Evolutionary conservation across 1,140 invertebrate species (phyloP).

Genomic region (Drosophila bocqueti): DNA sequence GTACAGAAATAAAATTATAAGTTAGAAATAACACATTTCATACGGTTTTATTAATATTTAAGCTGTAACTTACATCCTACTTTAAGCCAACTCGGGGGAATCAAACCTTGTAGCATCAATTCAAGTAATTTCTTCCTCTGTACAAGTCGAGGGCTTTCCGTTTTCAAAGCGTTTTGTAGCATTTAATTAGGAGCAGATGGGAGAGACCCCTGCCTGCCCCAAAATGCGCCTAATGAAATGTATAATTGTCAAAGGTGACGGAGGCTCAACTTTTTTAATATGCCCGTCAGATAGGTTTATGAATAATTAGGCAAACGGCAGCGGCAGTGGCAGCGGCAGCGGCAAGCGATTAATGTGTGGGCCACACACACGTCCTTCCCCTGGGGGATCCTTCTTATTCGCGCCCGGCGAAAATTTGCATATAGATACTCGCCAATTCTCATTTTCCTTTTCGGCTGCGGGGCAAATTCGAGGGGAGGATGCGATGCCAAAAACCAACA

Average conservation of each 20-base stretch:
- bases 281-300: conserved; percentile 69
- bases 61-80: too few species aligned
- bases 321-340: conserved; percentile 3
- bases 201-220: not conserved
- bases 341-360: conserved; percentile 61
- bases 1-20: not conserved
- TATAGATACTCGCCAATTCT: conserved; percentile 36
- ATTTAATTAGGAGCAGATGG: conserved; percentile 58
- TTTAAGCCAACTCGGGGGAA: not conserved
- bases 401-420: conserved; percentile 25
- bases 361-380: conserved; percentile 30
- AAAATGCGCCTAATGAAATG: conserved; percentile 56
- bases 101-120: too few species aligned
- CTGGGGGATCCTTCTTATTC: conserved; percentile 11
- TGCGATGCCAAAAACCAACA: conserved; percentile 75
- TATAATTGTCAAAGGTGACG: conserved; percentile 56
- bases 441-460: conserved; percentile 16
- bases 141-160: not conserved
- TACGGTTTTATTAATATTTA: not conserved
- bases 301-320: conserved; percentile 68
- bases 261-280: conserved; percentile 70
- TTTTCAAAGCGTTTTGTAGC: conserved; percentile 27
- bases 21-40: not conserved
- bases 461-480: not conserved
- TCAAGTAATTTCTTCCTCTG: conserved; percentile 22